Conservation (phyloP, 2,888 invertebrate species). For the Adineta ricciae region DNA sequence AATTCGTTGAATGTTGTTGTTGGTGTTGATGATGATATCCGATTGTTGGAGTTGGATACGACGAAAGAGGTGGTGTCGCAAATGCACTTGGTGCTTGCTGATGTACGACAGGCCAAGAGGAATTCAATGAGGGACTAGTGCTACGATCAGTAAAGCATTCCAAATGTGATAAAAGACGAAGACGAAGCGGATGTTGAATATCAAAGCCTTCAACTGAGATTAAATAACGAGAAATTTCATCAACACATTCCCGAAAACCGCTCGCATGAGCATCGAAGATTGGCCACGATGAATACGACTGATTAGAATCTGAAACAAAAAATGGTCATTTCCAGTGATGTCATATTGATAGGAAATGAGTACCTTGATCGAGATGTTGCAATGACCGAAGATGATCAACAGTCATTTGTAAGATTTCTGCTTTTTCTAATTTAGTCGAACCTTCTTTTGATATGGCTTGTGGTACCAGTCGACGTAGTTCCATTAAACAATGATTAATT, state of each 20-base stretch:
- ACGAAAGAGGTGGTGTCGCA: slow-evolving; percentile 28
- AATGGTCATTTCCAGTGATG: not conserved
- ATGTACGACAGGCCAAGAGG: slow-evolving; percentile 40
- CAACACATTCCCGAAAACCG: slow-evolving; percentile 88
- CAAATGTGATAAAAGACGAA: slow-evolving; percentile 80
- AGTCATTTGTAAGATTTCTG: slow-evolving; percentile 88
- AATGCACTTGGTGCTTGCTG: slow-evolving; percentile 50
- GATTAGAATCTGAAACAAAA: not conserved
- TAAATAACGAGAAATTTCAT: slow-evolving; percentile 84
- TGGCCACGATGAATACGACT: not conserved
- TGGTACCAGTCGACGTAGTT: slow-evolving; percentile 81
- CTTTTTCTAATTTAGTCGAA: slow-evolving; percentile 90
- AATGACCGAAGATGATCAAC: slow-evolving; percentile 90
- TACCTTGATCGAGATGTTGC: slow-evolving; percentile 72
- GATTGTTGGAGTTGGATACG: slow-evolving; percentile 5
- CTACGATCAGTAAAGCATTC: slow-evolving; percentile 70
- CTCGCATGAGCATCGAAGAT: slow-evolving; percentile 61
- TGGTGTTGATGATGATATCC: not conserved
- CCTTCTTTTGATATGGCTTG: slow-evolving; percentile 81
- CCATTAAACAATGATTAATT: slow-evolving; percentile 84
- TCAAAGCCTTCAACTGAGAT: slow-evolving; percentile 89
- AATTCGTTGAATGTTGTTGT: not conserved
- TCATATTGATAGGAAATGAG: too few species aligned
- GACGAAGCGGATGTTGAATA: slow-evolving; percentile 70
- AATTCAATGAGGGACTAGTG: slow-evolving; percentile 30